Conservation (phyloP, 2,113 vertebrate species). For the Cranoglanis bouderius region DNA sequence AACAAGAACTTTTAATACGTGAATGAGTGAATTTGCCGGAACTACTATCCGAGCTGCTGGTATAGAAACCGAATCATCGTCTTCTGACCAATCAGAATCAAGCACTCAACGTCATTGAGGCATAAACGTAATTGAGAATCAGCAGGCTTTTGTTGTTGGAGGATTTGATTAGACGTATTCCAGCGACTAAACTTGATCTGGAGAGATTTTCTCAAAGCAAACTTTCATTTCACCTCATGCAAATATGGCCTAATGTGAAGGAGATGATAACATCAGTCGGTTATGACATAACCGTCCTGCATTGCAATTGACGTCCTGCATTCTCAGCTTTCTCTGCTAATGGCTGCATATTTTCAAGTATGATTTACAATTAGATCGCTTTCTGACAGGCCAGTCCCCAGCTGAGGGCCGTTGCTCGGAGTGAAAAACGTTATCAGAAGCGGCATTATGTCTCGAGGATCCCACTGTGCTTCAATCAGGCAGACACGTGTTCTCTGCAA, state of each 20-base stretch:
- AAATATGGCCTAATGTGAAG: neutral
- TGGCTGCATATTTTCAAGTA: slow-evolving; percentile 26
- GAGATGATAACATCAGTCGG: no score
- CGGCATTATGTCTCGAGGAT: neutral
- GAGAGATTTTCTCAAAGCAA: no score
- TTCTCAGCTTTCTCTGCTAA: slow-evolving; percentile 1
- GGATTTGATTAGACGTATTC: neutral
- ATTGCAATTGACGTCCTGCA: neutral
- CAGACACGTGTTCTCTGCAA: neutral
- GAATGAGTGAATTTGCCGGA: neutral
- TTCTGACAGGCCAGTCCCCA: neutral
- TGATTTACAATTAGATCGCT: slow-evolving; percentile 29
- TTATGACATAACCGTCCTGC: neutral
- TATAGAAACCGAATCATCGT: neutral
- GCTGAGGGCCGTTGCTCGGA: neutral
- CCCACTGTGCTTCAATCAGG: neutral
- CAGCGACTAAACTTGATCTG: neutral
- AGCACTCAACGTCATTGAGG: neutral
- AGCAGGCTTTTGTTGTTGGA: neutral
- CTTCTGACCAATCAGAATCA: neutral
- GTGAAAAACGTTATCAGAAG: neutral
- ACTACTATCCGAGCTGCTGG: neutral
- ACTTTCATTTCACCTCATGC: neutral
- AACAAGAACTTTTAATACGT: neutral
- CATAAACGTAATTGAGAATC: no score